These are phyloP conservation scores for Augiades crinisus DNA, from an alignment of 2,888 invertebrate genomes.

Conservation along the genomic window DNA sequence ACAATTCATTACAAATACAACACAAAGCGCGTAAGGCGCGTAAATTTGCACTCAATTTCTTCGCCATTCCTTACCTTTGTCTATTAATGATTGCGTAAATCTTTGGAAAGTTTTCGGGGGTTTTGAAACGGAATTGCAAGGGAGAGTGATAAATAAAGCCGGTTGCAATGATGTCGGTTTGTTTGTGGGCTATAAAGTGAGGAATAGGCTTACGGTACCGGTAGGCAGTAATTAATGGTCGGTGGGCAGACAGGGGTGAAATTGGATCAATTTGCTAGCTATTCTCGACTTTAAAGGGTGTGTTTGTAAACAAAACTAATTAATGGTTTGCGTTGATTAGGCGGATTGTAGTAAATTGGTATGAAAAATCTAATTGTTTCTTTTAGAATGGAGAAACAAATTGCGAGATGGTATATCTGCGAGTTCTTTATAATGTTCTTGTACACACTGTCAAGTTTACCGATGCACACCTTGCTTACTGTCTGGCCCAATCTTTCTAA, in stretches of 20 bases:
- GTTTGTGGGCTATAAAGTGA: conserved; percentile 74
- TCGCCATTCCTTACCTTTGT: conserved; percentile 12
- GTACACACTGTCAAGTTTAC: too few relatives aligned
- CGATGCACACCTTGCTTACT: too few relatives aligned
- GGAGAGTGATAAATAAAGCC: conserved; percentile 67
- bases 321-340: conserved; percentile 54
- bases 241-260: conserved; percentile 63
- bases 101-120: conserved; percentile 23
- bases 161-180: conserved; percentile 72
- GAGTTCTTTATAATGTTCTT: too few relatives aligned
- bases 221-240: conserved; percentile 76
- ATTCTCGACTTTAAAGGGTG: conserved; percentile 58
- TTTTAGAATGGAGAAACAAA: too few relatives aligned
- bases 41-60: conserved; percentile 17
- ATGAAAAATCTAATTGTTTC: too few relatives aligned
- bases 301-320: conserved; percentile 44
- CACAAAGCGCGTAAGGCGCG: neutral
- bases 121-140: conserved; percentile 35
- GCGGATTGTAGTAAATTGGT: conserved; percentile 21
- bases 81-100: conserved; percentile 24
- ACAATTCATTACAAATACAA: neutral
- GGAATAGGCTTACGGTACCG: conserved; percentile 51
- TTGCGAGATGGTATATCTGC: too few relatives aligned
- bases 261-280: conserved; percentile 73
- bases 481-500: too few relatives aligned